Evolutionary conservation across 2,113 vertebrate species (phyloP).

Genomic region (Axis porcinus): DNA sequence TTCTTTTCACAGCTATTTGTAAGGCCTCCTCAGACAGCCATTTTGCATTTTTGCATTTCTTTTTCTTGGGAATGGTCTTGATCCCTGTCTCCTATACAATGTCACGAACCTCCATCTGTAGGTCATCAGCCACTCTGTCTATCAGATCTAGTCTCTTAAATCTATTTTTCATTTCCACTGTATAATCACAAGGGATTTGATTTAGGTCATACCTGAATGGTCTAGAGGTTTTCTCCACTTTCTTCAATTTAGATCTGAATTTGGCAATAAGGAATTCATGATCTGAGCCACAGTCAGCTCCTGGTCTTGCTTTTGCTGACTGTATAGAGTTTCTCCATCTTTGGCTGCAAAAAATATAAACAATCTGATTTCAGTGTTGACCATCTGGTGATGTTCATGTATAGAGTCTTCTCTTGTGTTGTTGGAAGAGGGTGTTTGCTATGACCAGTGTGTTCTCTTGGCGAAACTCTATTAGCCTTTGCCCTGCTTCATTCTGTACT

Average conservation of each 20-base stretch:
- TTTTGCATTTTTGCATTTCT: not conserved
- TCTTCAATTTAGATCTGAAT: not conserved
- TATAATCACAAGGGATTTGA: not conserved
- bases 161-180: not conserved
- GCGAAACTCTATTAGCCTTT: not conserved
- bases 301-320: not conserved
- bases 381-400: not conserved
- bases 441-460: not conserved
- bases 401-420: not conserved
- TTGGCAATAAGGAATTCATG: not conserved
- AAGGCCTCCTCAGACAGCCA: not conserved
- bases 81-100: not conserved
- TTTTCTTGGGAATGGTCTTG: not conserved
- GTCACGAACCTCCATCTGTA: rapidly evolving
- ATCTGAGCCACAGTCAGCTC: not conserved
- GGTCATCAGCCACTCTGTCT: not conserved
- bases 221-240: not conserved
- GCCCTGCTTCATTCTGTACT: not conserved
- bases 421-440: not conserved
- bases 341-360: not conserved
- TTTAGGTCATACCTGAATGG: not conserved
- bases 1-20: not conserved
- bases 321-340: not conserved
- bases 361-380: not conserved
- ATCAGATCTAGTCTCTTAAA: not conserved